These are phyloP conservation scores for Nasonia giraulti DNA, from an alignment of 1,140 invertebrate genomes.

Conservation along the genomic window DNA sequence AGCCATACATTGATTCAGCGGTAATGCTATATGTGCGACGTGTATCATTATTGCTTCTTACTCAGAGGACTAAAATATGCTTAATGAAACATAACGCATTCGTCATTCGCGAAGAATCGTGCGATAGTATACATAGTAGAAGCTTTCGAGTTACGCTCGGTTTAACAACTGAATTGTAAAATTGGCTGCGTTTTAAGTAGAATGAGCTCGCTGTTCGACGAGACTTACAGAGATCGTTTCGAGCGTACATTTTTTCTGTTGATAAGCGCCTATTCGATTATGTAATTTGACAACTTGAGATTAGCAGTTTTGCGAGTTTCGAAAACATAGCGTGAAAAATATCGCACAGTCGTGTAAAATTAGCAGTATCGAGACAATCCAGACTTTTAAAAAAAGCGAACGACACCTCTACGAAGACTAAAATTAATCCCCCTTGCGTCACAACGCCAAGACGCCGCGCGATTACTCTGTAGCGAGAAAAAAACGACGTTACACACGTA, in stretches of 20 bases:
- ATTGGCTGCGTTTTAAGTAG: neutral
- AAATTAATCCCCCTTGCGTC: neutral
- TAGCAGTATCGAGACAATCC: neutral
- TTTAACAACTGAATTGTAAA: neutral
- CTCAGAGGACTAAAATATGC: neutral
- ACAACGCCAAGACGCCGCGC: neutral
- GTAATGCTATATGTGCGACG: neutral
- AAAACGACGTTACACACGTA: neutral
- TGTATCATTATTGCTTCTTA: neutral
- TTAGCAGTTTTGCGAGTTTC: too few relatives aligned
- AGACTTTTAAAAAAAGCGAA: neutral
- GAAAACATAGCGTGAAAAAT: too few relatives aligned
- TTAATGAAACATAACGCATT: neutral
- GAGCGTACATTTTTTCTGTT: neutral
- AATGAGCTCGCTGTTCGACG: neutral
- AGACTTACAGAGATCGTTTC: neutral
- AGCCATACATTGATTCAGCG: neutral
- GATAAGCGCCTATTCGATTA: neutral
- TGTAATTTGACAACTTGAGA: neutral
- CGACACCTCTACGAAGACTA: neutral
- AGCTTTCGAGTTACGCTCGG: neutral
- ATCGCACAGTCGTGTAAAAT: neutral
- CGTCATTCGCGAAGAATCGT: neutral
- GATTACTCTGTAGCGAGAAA: neutral
- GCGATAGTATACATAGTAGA: neutral